Evolutionary conservation across 2,888 invertebrate species (phyloP).

Genomic region (Drosophila nigritarsus): DNA sequence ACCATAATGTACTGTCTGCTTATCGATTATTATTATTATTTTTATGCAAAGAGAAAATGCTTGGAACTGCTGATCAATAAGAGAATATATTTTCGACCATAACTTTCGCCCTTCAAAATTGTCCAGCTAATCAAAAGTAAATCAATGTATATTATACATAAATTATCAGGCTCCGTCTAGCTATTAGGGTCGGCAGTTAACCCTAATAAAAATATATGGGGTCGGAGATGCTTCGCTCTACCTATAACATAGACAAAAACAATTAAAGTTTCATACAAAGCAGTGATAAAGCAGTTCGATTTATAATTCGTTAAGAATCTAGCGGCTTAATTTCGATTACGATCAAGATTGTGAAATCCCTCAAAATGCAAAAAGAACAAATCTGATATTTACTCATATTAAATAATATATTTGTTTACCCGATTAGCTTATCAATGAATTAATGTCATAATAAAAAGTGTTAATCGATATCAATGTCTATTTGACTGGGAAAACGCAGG

Average conservation of each 20-base stretch:
- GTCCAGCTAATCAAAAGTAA: not conserved
- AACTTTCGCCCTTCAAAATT: not conserved
- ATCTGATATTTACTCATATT: not conserved
- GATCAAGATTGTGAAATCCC: not conserved
- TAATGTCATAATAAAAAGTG: not conserved
- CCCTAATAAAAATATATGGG: not conserved
- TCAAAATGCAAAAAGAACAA: not conserved
- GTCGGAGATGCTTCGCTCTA: not conserved
- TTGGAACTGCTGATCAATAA: not conserved
- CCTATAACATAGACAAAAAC: not conserved
- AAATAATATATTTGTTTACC: not conserved
- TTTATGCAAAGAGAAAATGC: not conserved
- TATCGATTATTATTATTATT: not conserved
- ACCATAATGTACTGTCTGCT: not conserved
- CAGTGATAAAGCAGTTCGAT: not conserved
- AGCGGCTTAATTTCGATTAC: not conserved
- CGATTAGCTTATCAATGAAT: not conserved
- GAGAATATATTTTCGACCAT: not conserved
- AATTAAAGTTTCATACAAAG: not conserved
- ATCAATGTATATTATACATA: not conserved
- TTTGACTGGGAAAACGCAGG: not conserved
- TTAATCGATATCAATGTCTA: not conserved
- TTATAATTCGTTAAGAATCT: not conserved
- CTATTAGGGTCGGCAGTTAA: not conserved
- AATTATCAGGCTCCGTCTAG: no score